Evolutionary conservation across 1,140 invertebrate genomes (phyloP).

Genomic region (Sycophila sp.): DNA sequence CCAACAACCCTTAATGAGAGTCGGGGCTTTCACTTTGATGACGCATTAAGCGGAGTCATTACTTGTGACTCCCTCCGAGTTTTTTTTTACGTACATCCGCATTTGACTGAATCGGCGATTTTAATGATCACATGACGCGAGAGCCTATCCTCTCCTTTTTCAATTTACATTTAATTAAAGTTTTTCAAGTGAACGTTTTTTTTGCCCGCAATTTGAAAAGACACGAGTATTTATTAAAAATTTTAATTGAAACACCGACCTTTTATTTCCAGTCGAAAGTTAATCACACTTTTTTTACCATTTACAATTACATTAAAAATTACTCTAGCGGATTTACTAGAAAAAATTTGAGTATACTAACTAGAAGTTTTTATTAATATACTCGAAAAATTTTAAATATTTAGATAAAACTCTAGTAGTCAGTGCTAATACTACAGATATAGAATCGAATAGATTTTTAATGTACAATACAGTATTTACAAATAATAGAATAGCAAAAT

Average conservation of each 20-base stretch:
- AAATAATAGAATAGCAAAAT: too few relatives aligned
- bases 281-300: neutral
- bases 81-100: neutral
- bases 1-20: slow-evolving; percentile 26
- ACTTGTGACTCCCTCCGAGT: too few relatives aligned
- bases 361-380: too few relatives aligned
- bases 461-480: too few relatives aligned
- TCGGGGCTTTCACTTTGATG: slow-evolving; percentile 15
- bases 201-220: neutral
- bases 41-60: slow-evolving; percentile 20
- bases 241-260: neutral
- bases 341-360: too few relatives aligned
- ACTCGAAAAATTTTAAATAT: too few relatives aligned
- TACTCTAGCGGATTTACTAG: neutral
- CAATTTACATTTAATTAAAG: slow-evolving; percentile 24
- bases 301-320: too few relatives aligned
- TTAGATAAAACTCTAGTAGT: too few relatives aligned
- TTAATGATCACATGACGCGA: neutral
- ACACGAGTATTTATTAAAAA: neutral
- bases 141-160: neutral
- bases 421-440: too few relatives aligned
- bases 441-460: too few relatives aligned
- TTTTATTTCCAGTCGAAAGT: neutral
- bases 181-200: slow-evolving; percentile 1
- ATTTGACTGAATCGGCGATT: slow-evolving; percentile 2